These are phyloP conservation scores for Belgica antarctica DNA, from an alignment of 2,888 invertebrate genomes.

Conservation along the genomic window DNA sequence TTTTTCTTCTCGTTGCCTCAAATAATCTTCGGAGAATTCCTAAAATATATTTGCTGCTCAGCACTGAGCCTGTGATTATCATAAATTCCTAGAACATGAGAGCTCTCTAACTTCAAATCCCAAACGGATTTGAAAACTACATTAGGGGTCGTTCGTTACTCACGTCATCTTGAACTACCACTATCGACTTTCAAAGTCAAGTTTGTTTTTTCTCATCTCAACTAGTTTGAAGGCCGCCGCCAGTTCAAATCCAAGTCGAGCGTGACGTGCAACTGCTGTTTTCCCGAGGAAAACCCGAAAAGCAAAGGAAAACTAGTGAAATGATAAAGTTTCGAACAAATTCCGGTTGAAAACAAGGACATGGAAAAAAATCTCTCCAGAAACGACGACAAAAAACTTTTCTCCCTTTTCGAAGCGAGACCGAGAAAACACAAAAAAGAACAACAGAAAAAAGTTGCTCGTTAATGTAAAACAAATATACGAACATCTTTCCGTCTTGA, in stretches of 20 bases:
- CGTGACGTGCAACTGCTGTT: too few species aligned
- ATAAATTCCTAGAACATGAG: not conserved
- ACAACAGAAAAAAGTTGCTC: conserved; percentile 8
- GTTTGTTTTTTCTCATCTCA: too few species aligned
- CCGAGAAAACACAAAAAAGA: not conserved
- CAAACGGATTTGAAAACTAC: too few species aligned
- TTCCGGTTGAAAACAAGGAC: conserved; percentile 9
- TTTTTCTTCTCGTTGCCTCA: not conserved
- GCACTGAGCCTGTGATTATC: not conserved
- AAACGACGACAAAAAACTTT: not conserved
- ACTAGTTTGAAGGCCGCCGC: too few species aligned
- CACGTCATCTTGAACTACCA: too few species aligned
- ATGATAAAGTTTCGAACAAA: conserved; percentile 16
- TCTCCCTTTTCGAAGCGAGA: not conserved
- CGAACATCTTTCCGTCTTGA: conserved; percentile 30
- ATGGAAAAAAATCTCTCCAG: not conserved
- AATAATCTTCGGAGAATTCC: not conserved
- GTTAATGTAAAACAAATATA: conserved; percentile 35
- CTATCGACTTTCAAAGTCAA: too few species aligned
- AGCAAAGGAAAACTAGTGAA: not conserved
- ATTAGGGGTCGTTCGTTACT: too few species aligned
- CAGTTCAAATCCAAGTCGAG: too few species aligned
- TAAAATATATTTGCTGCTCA: conserved; percentile 1
- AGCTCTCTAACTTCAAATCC: too few species aligned
- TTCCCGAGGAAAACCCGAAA: not conserved